Evolutionary conservation across 2,113 vertebrate genomes (phyloP).

Genomic region (Leptobrachium leishanense): DNA sequence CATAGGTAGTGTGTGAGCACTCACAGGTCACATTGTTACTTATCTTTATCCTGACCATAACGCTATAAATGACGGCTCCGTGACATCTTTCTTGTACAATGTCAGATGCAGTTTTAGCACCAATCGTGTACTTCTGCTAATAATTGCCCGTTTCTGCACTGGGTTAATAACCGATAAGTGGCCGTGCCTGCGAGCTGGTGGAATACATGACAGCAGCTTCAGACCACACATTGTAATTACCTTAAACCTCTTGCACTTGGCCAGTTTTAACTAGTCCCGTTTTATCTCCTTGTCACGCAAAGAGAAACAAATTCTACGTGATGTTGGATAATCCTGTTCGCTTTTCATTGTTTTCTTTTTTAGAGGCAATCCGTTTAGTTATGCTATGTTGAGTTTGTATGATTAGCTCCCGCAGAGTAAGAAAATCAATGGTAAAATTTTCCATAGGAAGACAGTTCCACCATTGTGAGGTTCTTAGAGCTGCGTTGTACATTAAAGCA

Average conservation of each 20-base stretch:
- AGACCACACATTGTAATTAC: constrained; percentile 53
- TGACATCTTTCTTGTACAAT: no score
- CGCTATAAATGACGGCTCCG: no score
- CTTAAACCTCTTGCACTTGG: constrained; percentile 59
- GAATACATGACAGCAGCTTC: constrained; percentile 48
- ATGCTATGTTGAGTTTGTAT: constrained; percentile 68
- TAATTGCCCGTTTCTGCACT: background rate
- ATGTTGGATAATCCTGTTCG: constrained; percentile 65
- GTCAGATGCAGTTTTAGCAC: no score
- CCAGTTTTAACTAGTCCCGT: constrained; percentile 59
- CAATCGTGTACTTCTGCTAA: no score
- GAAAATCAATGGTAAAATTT: constrained; percentile 50
- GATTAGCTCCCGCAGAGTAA: constrained; percentile 67
- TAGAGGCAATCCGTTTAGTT: constrained; percentile 64
- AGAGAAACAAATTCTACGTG: constrained; percentile 64
- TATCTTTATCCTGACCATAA: no score
- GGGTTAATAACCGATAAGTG: constrained; percentile 25
- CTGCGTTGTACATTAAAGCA: background rate
- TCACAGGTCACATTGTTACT: no score
- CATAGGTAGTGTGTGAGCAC: no score
- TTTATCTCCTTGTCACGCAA: constrained; percentile 66
- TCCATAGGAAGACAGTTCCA: constrained; percentile 38
- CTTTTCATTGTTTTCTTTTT: constrained; percentile 68
- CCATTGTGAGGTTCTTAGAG: background rate
- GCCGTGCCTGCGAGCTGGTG: constrained; percentile 14